Percentiles rank a stretch among this genome's conserved stretches.
phyloP scores from a whole-genome alignment of 2,888 invertebrate genomes.

The Rhagonycha lutea region DNA sequence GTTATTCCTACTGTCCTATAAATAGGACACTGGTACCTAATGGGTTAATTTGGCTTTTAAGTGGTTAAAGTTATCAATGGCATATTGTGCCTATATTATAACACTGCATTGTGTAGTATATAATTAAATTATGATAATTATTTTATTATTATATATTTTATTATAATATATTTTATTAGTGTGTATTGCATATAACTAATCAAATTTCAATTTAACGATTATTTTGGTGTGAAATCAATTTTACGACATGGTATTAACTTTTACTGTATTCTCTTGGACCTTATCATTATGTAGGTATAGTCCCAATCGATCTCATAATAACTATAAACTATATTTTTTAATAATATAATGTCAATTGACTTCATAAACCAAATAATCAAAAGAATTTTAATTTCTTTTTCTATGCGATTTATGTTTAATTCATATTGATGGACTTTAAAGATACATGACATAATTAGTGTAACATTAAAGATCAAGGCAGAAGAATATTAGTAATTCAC shows the following conservation, averaged over 20 bases:
- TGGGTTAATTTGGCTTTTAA: too few relatives aligned
- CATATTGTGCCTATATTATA: background rate
- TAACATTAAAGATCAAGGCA: background rate
- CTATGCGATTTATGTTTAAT: background rate
- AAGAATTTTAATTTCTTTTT: background rate
- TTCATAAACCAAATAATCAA: background rate
- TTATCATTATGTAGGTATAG: background rate
- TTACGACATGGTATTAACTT: background rate
- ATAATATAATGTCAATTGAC: background rate
- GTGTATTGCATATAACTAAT: background rate
- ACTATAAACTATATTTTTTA: background rate
- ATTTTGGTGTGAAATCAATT: background rate
- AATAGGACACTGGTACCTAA: too few relatives aligned
- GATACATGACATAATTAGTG: background rate
- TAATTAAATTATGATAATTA: background rate
- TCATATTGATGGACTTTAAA: background rate
- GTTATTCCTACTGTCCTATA: too few relatives aligned
- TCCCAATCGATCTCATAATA: background rate
- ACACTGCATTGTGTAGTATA: background rate
- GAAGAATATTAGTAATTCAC: background rate
- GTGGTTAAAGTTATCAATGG: background rate
- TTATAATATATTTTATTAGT: too few relatives aligned
- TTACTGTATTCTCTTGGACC: background rate
- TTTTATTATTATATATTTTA: too few relatives aligned
- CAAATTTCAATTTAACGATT: background rate